Percentiles rank a stretch among this genome's conserved stretches.
These are phyloP conservation scores for Sapayoa aenigma DNA, from an alignment of 2,113 vertebrate species.

Conservation along the genomic window DNA sequence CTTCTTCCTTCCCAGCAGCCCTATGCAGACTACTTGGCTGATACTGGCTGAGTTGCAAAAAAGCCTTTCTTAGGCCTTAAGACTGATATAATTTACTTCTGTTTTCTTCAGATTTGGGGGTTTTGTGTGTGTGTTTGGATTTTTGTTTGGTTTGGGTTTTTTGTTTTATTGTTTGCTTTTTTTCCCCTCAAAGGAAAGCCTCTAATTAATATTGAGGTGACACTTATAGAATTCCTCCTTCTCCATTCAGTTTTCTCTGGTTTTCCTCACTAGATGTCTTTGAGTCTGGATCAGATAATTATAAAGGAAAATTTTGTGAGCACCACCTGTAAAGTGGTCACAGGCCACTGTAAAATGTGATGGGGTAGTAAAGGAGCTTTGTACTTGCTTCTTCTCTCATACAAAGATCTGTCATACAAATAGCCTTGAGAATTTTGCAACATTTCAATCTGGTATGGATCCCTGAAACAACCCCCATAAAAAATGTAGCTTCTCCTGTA, in stretches of 20 bases:
- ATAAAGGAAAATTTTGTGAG: background rate
- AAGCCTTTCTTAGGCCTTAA: background rate
- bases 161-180: background rate
- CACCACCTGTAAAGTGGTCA: background rate
- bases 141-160: background rate
- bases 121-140: background rate
- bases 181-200: background rate
- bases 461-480: background rate
- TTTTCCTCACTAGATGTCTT: background rate
- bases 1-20: background rate
- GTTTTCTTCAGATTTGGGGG: background rate
- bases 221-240: background rate
- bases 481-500: slow-evolving; percentile 31
- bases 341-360: background rate
- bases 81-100: background rate
- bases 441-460: background rate
- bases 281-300: background rate
- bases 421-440: background rate
- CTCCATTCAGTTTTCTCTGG: background rate
- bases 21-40: background rate
- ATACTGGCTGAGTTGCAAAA: background rate
- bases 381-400: background rate
- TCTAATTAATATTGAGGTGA: background rate
- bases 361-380: background rate
- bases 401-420: background rate